These are phyloP conservation scores for Craseonycteris thonglongyai DNA, from an alignment of 2,113 vertebrate species.

Conservation along the genomic window DNA sequence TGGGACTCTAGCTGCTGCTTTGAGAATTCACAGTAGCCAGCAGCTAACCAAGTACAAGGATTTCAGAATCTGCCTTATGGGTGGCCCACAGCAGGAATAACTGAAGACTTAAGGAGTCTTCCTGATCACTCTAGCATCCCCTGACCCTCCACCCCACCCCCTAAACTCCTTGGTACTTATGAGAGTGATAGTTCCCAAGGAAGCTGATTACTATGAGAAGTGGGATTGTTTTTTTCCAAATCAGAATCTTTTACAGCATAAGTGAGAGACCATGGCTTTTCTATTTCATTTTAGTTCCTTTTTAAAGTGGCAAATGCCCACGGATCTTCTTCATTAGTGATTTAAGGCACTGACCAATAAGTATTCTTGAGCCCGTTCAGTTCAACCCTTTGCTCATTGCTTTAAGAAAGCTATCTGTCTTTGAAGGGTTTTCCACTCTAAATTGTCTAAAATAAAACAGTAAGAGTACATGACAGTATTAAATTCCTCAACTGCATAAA, in stretches of 20 bases:
- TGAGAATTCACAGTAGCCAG: not conserved
- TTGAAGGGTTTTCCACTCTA: not conserved
- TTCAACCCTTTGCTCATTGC: not conserved
- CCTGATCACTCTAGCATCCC: not conserved
- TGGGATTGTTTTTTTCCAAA: not conserved
- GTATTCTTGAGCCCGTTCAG: not conserved
- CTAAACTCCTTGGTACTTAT: not conserved
- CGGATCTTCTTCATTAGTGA: not conserved
- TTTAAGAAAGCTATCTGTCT: not conserved
- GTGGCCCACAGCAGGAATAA: not conserved
- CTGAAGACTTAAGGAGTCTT: not conserved
- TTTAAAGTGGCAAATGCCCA: not conserved
- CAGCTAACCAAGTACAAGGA: not conserved
- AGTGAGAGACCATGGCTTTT: not conserved
- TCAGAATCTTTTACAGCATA: not conserved
- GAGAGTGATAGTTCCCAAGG: not conserved
- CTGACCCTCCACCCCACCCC: not conserved
- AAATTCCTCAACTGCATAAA: not conserved
- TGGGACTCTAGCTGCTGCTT: slow-evolving; percentile 59
- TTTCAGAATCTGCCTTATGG: not conserved
- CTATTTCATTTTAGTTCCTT: not conserved
- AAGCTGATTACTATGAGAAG: not conserved
- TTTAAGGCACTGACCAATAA: not conserved
- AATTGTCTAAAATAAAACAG: slow-evolving; percentile 13
- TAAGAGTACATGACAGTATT: not conserved